Evolutionary conservation across 2,113 vertebrate genomes (phyloP), one percentile per base, ranked within the genome.

Genomic region (Sinocyclocheilus anophthalmus): DNA sequence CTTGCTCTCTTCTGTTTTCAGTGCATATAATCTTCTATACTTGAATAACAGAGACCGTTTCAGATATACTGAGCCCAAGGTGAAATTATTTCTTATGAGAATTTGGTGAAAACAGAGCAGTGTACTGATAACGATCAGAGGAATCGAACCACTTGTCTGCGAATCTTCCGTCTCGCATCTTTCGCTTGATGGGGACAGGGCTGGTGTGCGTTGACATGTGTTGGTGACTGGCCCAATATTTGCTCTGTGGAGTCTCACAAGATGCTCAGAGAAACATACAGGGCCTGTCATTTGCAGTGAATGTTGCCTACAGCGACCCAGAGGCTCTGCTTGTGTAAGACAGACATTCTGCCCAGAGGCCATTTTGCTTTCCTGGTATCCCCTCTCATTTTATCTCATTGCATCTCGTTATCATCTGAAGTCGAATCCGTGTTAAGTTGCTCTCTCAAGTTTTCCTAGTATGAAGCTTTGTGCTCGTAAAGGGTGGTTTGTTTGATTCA

Each of bases 311-410:
- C 92, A 94, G 94, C 93, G 83, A 92, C 94, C 94, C 88, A 93
- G 91, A 93, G 94, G 94, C 94, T 93, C 91, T 92, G 91, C 88
- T 90, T 94, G 92, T 94, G 93, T 95, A 93, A 95, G 93, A 95
- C 92, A 95, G 91, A 94, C 91, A 93, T 93, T 93, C 53, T 95
- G 93, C 94, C 95, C 89, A 90, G 86, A 92, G 94, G 94, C 91
- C 87, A 85, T 92, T 91, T 91, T 85, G 86, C 87, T 91, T 87
- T 92, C 89, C 65, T 86, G 83, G 88, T 87, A 89, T 90, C 87
- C 81, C 77, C 83, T 65, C 80, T 86, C 53, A 76, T 88, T 89
- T 87, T 86, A 90, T 93, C 87, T 91, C 42, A 91, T 91, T 87
- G 88, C 90, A 92, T 45, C 37, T 37, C 37, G 2, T 33, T 33